These are phyloP conservation scores for Hydrotaea diabolus DNA, from an alignment of 2,888 invertebrate genomes.

Conservation along the genomic window DNA sequence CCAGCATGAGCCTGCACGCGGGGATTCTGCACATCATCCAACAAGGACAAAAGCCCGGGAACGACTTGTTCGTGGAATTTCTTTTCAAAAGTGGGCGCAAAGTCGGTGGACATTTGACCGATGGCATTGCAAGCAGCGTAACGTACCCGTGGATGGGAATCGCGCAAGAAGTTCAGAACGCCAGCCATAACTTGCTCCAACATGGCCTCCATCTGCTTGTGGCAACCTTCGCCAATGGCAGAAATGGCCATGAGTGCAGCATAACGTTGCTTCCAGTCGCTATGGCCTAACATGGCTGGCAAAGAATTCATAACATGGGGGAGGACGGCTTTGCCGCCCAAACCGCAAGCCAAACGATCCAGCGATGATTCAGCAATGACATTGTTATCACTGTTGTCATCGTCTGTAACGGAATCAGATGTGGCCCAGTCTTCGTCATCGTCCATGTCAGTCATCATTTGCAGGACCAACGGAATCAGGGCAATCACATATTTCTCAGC, in stretches of 20 bases:
- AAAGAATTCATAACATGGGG: slow-evolving; percentile 93
- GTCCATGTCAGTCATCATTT: slow-evolving; percentile 97
- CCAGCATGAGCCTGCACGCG: slow-evolving; percentile 92
- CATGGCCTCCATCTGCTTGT: slow-evolving; percentile 98
- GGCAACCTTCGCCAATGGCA: slow-evolving; percentile 98
- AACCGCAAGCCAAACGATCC: slow-evolving; percentile 97
- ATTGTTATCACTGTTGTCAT: slow-evolving; percentile 96
- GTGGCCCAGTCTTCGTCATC: slow-evolving; percentile 95
- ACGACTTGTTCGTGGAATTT: slow-evolving; percentile 98
- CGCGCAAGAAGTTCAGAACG: slow-evolving; percentile 91
- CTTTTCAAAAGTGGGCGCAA: slow-evolving; percentile 97
- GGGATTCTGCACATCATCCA: slow-evolving; percentile 95
- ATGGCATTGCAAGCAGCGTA: slow-evolving; percentile 99
- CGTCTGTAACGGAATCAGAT: slow-evolving; percentile 93
- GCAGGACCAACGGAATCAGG: slow-evolving; percentile 91
- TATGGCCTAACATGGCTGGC: slow-evolving; percentile 91
- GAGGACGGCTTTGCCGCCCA: slow-evolving; percentile 95
- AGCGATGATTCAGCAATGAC: slow-evolving; percentile 98
- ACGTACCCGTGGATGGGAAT: slow-evolving; percentile 84
- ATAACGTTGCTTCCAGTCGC: slow-evolving; percentile 94
- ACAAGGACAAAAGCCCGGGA: slow-evolving; percentile 91
- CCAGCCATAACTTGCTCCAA: slow-evolving; percentile 96
- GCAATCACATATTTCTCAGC: slow-evolving; percentile 91
- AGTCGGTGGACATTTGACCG: slow-evolving; percentile 99
- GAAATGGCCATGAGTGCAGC: slow-evolving; percentile 99